Evolutionary conservation across 2,113 vertebrate species (phyloP).

Genomic region (Scomber colias): DNA sequence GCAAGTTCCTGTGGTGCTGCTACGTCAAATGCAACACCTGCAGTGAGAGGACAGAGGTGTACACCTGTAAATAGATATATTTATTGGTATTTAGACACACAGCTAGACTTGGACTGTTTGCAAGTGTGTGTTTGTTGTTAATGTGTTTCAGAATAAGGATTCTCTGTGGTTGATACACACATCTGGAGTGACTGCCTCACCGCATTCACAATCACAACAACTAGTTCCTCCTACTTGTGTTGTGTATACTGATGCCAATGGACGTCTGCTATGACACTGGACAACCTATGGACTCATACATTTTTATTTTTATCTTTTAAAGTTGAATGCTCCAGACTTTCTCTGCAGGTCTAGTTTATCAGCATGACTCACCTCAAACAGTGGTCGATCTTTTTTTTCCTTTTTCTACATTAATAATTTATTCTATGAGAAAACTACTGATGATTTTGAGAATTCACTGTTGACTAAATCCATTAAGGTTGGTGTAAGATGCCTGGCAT

Average conservation of each 20-base stretch:
- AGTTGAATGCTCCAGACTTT: slow-evolving; percentile 25
- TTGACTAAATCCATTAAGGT: slow-evolving; percentile 77
- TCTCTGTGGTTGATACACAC: slow-evolving; percentile 34
- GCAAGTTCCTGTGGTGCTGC: slow-evolving; percentile 98
- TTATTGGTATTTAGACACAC: slow-evolving; percentile 54
- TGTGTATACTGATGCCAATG: slow-evolving; percentile 62
- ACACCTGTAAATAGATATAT: slow-evolving; percentile 92
- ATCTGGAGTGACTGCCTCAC: slow-evolving; percentile 28
- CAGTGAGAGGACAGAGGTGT: slow-evolving; percentile 96
- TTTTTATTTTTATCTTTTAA: slow-evolving; percentile 3
- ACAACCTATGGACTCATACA: slow-evolving; percentile 27
- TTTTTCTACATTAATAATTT: slow-evolving; percentile 95
- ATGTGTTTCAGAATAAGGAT: slow-evolving; percentile 31
- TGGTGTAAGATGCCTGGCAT: slow-evolving; percentile 57
- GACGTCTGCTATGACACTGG: slow-evolving; percentile 64
- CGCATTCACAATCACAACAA: not conserved
- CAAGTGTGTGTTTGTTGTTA: not conserved
- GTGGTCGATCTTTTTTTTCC: slow-evolving; percentile 51
- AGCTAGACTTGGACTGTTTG: slow-evolving; percentile 30
- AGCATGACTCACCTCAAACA: slow-evolving; percentile 80
- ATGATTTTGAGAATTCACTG: slow-evolving; percentile 82
- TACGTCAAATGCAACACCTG: slow-evolving; percentile 98
- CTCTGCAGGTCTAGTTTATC: slow-evolving; percentile 55
- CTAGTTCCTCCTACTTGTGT: slow-evolving; percentile 24
- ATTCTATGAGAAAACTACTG: slow-evolving; percentile 93